Base-by-base conservation (phyloP, 2,888 invertebrate genomes). In the Morpho achilles region DNA sequence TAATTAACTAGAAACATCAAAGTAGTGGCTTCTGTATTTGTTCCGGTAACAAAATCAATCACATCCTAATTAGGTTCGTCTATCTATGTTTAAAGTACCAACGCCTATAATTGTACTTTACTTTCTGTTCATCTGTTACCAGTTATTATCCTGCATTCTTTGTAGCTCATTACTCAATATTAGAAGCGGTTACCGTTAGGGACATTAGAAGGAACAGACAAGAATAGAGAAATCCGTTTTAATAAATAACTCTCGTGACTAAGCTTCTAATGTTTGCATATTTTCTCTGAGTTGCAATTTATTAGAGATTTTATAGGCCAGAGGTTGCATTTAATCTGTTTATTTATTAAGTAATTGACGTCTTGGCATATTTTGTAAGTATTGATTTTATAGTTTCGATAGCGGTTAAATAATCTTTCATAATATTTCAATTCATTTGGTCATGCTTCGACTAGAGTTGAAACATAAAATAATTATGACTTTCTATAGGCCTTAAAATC, bases 151-250 rank as follows among this genome's bases (percentile, higher is more conserved):
- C 79, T 75, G 77, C 77, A 74, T 82, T 81, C 79, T 78, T 79
- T 77, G 69, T 69, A 68, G 64, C 75, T 81, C 84, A 87, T 87
- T 84, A 85, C 76, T 87, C 83, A 87, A 80, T 86, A 87, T 85
- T 87, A 82, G 76, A 82, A 80, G 72, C 73, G 70, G 84, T 86
- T 87, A 84, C 88, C 80, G 87, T 79, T 81, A 80, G 70, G 66
- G 71, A 60, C 65, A 69, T 73, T 58, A 53, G 67, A 76, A 77
- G 47, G 56, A 53, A 62, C 47, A 62, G 56, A 59, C 59, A 60
- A 44, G 65, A 51, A 50, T 60, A 59, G 57, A 57, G 51, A 59
- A 62, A 65, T 63, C 56, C 55, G 41, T 42, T 47, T 43, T 53
- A 56, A 65, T 57, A 61, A 61, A 55, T 57, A 48, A 43, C 50